Evolutionary conservation across 1,140 invertebrate species (phyloP).

Genomic region (Apolygus lucorum): DNA sequence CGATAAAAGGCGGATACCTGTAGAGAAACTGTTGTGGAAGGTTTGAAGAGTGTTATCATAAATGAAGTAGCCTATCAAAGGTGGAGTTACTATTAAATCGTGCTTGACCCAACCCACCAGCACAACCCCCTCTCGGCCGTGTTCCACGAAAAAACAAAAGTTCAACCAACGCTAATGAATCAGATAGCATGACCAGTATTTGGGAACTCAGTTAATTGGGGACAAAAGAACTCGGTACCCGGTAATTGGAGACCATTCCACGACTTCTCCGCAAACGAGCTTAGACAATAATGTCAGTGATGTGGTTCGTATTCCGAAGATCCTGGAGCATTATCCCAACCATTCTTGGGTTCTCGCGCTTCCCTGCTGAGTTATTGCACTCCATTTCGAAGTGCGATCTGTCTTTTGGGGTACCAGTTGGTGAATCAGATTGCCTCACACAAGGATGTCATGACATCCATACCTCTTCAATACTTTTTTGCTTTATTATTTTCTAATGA

Average conservation of each 20-base stretch:
- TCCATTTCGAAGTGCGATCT: too few relatives aligned
- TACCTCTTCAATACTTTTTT: too few relatives aligned
- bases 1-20: neutral
- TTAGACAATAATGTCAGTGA: neutral
- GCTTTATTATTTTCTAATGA: too few relatives aligned
- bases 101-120: constrained; percentile 12
- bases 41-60: constrained; percentile 16
- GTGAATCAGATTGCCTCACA: too few relatives aligned
- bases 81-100: constrained; percentile 11
- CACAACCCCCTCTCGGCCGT: neutral
- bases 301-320: neutral
- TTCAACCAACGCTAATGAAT: constrained; percentile 11
- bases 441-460: too few relatives aligned
- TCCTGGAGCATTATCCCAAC: neutral
- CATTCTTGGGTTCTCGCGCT: neutral
- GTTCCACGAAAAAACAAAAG: neutral
- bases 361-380: neutral
- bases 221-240: constrained; percentile 11
- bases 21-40: neutral
- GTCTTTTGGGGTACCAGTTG: too few relatives aligned
- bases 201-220: constrained; percentile 16
- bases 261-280: constrained; percentile 4
- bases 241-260: constrained; percentile 15
- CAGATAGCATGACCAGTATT: constrained; percentile 13
- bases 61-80: constrained; percentile 16